Evolutionary conservation across 2,888 invertebrate genomes (phyloP), one percentile per base, ranked within the genome.

Genomic region (Lottia scabra): DNA sequence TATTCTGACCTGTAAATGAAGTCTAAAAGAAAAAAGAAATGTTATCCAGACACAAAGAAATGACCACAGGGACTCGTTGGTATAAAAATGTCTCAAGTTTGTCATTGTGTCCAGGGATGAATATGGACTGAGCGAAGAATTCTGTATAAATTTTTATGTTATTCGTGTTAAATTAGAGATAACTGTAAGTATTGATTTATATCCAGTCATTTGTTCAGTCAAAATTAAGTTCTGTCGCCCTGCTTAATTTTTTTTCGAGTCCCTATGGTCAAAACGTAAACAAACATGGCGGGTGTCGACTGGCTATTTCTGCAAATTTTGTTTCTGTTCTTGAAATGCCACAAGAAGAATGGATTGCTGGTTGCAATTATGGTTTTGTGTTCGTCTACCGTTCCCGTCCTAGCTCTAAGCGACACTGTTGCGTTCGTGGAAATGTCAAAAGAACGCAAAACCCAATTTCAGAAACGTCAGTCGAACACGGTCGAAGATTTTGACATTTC

Each of bases 371-470:
- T 77, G 13, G 38, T 82, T 15, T 75, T 75, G 65, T 75, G 76
- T 46, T 45, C 79, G 62, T 75, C 77, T 27, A 56, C 82, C 8
- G 66, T 75, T 27, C 80, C 81, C 26, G 73, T 72, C 46, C 56
- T 80, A 63, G 77, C 79, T 15, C 69, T 68, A 5, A 46, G 74
- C 13, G 79, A 79, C 3, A 78, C 74, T 72, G 73, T 71, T 56
- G 79, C 78, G 5, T 63, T 78, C 16, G 75, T 83, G 19, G 75
- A 83, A 67, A 65, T 83, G n/a, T 67, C 74, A 23, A 76, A 71
- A 65, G 63, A 76, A 56, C 81, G 80, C 23, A 81, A 80, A 77
- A 65, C 72, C 76, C 76, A 78, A 75, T 75, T 80, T 75, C 75
- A 65, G 74, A 45, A 65, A 69, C 73, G 27, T 77, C 77, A 73